These are phyloP conservation scores for Nettapus auritus DNA, from an alignment of 2,113 vertebrate species.

Conservation along the genomic window DNA sequence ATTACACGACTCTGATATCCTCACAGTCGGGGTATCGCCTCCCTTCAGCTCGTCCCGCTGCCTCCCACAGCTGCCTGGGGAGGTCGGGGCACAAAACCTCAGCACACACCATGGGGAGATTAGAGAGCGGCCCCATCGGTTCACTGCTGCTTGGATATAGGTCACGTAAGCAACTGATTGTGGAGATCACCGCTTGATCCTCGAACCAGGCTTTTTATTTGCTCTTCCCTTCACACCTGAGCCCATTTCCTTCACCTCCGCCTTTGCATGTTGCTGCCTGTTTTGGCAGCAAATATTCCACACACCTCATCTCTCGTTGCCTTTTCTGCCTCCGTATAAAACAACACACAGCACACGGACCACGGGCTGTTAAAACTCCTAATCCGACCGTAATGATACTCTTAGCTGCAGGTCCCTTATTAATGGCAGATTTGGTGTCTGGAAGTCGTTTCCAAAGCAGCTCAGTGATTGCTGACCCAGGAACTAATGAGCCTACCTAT, in stretches of 20 bases:
- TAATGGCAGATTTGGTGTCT: slow-evolving; percentile 7
- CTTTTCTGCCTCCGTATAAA: neutral
- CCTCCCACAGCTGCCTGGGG: neutral
- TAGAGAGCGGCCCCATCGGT: neutral
- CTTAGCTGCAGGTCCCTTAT: neutral
- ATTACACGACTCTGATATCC: fast-evolving
- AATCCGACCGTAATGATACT: neutral
- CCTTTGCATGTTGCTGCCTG: fast-evolving
- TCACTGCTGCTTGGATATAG: neutral
- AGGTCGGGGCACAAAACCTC: neutral
- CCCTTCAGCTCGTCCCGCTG: neutral
- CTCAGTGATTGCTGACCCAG: neutral
- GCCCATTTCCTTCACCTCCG: neutral
- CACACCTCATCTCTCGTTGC: neutral
- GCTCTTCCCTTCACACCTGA: neutral
- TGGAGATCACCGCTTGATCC: neutral
- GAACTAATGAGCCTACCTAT: slow-evolving; percentile 1
- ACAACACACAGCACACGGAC: neutral
- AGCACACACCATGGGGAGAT: fast-evolving
- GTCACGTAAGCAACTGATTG: neutral
- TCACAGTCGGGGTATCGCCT: neutral
- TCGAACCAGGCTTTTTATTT: neutral
- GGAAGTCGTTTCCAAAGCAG: neutral
- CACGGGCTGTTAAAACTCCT: neutral
- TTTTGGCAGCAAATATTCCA: neutral